A percentile compares a stretch with the other conserved stretches of the same genome.
Conservation (phyloP, 2,888 invertebrate species). For the Sepiola atlantica region DNA sequence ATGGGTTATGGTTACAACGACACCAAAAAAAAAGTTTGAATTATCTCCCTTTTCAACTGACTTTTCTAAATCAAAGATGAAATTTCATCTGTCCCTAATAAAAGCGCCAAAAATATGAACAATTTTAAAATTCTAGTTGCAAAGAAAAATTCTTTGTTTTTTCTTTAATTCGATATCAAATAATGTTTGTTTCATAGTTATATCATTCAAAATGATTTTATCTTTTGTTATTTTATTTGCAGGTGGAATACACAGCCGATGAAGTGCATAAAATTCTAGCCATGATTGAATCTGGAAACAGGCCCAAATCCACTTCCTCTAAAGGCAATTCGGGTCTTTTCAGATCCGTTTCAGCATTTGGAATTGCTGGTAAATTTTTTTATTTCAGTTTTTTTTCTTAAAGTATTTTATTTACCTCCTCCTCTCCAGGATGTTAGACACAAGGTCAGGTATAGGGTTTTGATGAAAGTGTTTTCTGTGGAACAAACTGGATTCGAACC, state of each 20-base stretch:
- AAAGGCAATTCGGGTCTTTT: conserved; percentile 80
- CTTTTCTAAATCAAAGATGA: too few relatives aligned
- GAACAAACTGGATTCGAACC: too few relatives aligned
- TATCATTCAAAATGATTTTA: not conserved
- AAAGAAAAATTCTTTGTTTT: too few relatives aligned
- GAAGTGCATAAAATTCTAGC: conserved; percentile 90
- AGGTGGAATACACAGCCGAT: conserved; percentile 89
- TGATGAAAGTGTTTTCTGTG: too few relatives aligned
- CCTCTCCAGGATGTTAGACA: too few relatives aligned
- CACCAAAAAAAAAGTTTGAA: too few relatives aligned
- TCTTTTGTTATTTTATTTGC: conserved; percentile 66
- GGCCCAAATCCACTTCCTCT: conserved; percentile 76
- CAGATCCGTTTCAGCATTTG: conserved; percentile 92
- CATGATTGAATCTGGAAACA: conserved; percentile 83
- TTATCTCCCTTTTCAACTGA: too few relatives aligned
- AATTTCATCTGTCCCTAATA: too few relatives aligned
- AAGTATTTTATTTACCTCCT: not conserved
- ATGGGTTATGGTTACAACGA: too few relatives aligned
- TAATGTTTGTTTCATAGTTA: not conserved
- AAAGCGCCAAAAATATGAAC: too few relatives aligned
- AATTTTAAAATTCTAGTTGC: too few relatives aligned
- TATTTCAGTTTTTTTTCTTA: not conserved
- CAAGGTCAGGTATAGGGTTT: too few relatives aligned
- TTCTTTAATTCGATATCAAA: not conserved
- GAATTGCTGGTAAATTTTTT: conserved; percentile 86